Conservation (phyloP, 2,113 vertebrate genomes). For the Paramormyrops kingsleyae region DNA sequence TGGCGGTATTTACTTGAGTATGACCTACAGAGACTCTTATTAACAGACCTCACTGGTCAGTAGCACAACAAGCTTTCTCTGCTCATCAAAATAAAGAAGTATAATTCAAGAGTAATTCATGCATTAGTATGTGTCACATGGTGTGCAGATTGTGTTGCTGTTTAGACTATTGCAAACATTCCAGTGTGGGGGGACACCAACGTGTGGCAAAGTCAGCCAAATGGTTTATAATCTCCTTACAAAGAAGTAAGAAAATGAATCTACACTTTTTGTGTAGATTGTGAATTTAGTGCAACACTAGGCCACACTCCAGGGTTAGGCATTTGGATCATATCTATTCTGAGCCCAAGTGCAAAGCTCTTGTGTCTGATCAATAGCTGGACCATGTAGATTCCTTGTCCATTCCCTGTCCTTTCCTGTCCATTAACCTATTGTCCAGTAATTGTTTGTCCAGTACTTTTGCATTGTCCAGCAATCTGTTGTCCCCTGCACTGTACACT, state of each 20-base stretch:
- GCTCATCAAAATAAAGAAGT: background rate
- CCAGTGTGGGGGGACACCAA: background rate
- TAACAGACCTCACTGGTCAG: background rate
- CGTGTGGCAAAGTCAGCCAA: background rate
- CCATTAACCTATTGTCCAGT: too few species aligned
- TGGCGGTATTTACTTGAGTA: background rate
- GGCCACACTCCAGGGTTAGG: too few species aligned
- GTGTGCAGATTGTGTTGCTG: background rate
- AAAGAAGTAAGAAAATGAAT: background rate
- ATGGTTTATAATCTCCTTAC: background rate
- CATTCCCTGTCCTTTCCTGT: too few species aligned
- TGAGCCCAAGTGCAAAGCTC: too few species aligned
- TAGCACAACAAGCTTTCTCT: background rate
- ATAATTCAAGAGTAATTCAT: background rate
- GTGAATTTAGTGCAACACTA: too few species aligned
- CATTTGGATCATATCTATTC: too few species aligned
- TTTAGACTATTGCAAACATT: background rate
- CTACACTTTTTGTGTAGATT: background rate
- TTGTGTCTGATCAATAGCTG: too few species aligned
- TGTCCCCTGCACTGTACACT: too few species aligned
- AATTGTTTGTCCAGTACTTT: too few species aligned
- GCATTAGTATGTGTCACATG: background rate
- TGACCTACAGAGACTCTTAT: background rate
- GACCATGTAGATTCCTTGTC: too few species aligned
- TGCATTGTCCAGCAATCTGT: too few species aligned